A percentile compares a stretch with the other conserved stretches of the same genome.
Evolutionary conservation across 2,113 vertebrate genomes (phyloP).

Genomic region (Rhagologus leucostigma): DNA sequence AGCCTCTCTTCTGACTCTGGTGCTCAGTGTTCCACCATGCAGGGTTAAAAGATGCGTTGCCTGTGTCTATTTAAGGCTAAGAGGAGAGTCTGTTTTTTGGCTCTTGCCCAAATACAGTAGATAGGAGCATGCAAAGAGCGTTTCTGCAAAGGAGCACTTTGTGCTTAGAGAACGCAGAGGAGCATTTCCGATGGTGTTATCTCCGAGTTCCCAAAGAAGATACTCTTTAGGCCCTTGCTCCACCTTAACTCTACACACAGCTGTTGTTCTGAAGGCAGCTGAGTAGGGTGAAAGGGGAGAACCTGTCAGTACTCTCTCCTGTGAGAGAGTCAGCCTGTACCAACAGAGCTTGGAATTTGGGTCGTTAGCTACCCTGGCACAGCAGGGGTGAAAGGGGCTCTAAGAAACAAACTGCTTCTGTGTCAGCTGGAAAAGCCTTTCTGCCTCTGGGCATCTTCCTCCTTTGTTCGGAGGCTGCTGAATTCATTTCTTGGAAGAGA

Average conservation of each 20-base stretch:
- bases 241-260: not conserved
- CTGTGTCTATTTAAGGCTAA: not conserved
- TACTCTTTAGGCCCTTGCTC: not conserved
- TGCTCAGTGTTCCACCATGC: not conserved
- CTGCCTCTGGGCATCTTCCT: not conserved
- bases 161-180: not conserved
- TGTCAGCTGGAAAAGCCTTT: conserved; percentile 24
- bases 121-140: not conserved
- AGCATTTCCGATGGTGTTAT: not conserved
- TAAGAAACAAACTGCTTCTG: not conserved
- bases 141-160: not conserved
- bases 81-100: not conserved
- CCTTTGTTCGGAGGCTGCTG: conserved; percentile 20
- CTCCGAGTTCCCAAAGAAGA: not conserved
- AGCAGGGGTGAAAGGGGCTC: conserved; percentile 4
- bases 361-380: conserved; percentile 2
- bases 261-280: not conserved
- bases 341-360: conserved; percentile 2
- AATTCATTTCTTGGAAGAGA: conserved; percentile 8
- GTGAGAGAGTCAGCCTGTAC: conserved; percentile 23
- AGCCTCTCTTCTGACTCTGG: not conserved
- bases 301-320: not conserved
- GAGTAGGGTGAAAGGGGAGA: not conserved
- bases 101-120: not conserved
- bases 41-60: not conserved